Evolutionary conservation across 2,888 invertebrate species (phyloP), one percentile per base, ranked within the genome.

Genomic region (Hesperia comma): DNA sequence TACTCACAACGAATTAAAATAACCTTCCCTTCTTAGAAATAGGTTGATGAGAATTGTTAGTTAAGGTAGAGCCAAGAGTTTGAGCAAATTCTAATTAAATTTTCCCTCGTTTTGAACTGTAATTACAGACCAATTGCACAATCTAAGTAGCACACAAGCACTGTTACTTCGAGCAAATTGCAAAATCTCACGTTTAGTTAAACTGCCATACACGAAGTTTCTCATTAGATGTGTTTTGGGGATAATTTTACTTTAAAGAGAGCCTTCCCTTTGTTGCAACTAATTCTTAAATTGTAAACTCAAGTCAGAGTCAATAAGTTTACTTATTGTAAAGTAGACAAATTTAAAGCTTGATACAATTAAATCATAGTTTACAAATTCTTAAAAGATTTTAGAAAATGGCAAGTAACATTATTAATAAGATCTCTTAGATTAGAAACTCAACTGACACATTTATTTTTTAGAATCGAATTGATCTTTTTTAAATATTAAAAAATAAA

Each of bases 181-280:
- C 61, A 37, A 49, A 61, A 61, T 61, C 37, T 37, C 61, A n/a
- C 14, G 49, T 51, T 61, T 33, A 51, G 21, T 61, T 51, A 61
- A 60, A 32, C 40, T 32, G 1, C 14, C 33, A 6, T n/a, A 33
- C 32, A 49, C 32, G 17, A 12, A 49, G 32, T 32, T 46, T 12
- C 32, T 46, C 5, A 32, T 15, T 17, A 46, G 15, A 32, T n/a
- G 21, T 61, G 37, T 61, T 51, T 51, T 40, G 61, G 15, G 40
- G 51, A 51, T 53, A 51, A 61, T 37, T 51, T 49, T n/a, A 12
- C 40, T 21, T 26, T 53, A 37, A 14, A 51, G 8, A 32, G 10
- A 40, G 17, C n/a, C 51, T 61, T 46, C 17, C 58, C 46, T 33
- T 46, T 15, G 19, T 21, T 61, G 40, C 37, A 49, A 49, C n/a